A percentile compares a stretch with the other conserved stretches of the same genome.
Evolutionary conservation across 1,140 invertebrate genomes (phyloP).

Genomic region (Drosophila grimshawi): DNA sequence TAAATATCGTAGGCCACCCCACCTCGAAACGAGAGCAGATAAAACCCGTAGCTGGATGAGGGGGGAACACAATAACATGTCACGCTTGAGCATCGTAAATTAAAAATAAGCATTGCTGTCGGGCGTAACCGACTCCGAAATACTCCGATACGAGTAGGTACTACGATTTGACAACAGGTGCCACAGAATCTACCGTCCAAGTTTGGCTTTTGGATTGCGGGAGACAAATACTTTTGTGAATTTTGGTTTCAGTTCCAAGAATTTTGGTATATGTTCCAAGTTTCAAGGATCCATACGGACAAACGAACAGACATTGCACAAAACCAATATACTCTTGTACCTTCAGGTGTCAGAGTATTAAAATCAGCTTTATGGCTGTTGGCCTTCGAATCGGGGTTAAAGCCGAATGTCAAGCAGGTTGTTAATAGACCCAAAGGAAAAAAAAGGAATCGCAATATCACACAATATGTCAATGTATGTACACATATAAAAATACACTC

Average conservation of each 20-base stretch:
- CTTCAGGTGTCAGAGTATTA: no score
- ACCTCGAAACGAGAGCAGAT: neutral
- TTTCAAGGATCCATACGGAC: no score
- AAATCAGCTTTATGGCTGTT: slow-evolving; percentile 50
- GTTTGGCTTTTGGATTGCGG: no score
- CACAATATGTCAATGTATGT: neutral
- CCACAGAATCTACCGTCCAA: no score
- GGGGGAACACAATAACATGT: slow-evolving; percentile 66
- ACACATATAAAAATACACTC: slow-evolving; percentile 21
- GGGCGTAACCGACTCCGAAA: no score
- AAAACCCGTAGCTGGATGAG: neutral
- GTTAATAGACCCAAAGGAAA: slow-evolving; percentile 36
- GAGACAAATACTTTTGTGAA: no score
- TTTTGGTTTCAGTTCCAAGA: no score
- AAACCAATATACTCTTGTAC: no score
- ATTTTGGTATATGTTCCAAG: no score
- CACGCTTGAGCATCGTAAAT: slow-evolving; percentile 61
- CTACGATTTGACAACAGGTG: no score
- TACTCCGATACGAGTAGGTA: no score
- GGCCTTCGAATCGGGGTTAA: neutral
- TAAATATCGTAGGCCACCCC: slow-evolving; percentile 24
- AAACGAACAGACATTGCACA: no score
- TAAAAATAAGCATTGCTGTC: slow-evolving; percentile 18
- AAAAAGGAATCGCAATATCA: slow-evolving; percentile 22
- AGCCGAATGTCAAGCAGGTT: slow-evolving; percentile 15